These are phyloP conservation scores for Ichneumoninae sp. DNA, from an alignment of 2,888 invertebrate genomes.

Conservation along the genomic window DNA sequence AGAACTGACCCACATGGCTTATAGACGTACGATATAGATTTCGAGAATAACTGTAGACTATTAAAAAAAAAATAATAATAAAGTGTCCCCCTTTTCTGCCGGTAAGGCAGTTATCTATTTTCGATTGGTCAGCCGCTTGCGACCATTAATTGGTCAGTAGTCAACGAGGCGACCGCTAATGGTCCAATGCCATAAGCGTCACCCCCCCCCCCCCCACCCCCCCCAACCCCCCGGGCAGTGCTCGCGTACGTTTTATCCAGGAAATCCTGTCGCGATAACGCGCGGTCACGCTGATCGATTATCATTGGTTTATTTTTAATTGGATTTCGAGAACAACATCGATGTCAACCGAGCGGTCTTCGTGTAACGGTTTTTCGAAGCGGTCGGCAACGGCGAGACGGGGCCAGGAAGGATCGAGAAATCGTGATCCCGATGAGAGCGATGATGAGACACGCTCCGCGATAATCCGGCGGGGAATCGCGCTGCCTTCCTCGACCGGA, in stretches of 20 bases:
- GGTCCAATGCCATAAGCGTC: too few species aligned
- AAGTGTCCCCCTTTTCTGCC: too few species aligned
- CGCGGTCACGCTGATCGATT: conserved; percentile 42
- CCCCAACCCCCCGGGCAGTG: neutral
- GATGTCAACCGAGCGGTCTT: conserved; percentile 1
- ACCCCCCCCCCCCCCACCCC: too few species aligned
- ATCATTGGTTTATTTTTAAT: conserved; percentile 50
- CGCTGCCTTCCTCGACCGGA: conserved; percentile 3
- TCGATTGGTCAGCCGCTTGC: too few species aligned
- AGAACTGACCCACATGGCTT: too few species aligned
- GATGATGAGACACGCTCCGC: conserved; percentile 29
- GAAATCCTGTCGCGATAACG: conserved; percentile 43
- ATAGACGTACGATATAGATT: too few species aligned
- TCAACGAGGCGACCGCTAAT: too few species aligned
- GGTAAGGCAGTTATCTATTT: too few species aligned
- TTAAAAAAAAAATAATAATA: too few species aligned
- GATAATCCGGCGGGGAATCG: conserved; percentile 27
- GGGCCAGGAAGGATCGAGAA: conserved; percentile 31
- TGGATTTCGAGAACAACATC: conserved; percentile 38
- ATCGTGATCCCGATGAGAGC: conserved; percentile 40
- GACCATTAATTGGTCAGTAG: too few species aligned
- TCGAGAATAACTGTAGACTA: too few species aligned
- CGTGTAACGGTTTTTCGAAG: conserved; percentile 11
- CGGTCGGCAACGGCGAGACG: neutral
- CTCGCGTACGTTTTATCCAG: conserved; percentile 18